phyloP scores from a whole-genome alignment of 2,797 vertebrate species.

The Eremophila alpestris region DNA sequence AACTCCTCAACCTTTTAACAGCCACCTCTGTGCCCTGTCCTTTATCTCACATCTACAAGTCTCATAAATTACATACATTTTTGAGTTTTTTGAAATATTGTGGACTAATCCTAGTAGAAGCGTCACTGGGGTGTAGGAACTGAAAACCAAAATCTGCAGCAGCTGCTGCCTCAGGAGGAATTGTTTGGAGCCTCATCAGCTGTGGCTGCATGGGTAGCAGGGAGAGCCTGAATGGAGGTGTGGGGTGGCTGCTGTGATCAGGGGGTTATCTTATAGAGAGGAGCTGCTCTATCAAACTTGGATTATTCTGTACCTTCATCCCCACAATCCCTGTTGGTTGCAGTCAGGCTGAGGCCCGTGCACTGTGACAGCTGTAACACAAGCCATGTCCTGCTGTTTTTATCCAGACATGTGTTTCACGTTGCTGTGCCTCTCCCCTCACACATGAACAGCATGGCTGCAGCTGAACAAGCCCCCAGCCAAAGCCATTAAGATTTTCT shows the following conservation, averaged over 20 bases:
- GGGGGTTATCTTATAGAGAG: not conserved
- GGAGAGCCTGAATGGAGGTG: not conserved
- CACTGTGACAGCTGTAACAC: slow-evolving; percentile 9
- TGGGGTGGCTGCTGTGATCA: not conserved
- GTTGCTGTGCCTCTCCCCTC: not conserved
- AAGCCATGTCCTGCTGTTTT: slow-evolving; percentile 11
- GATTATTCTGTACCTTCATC: not conserved
- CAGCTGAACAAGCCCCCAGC: slow-evolving; percentile 41
- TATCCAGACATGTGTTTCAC: slow-evolving; percentile 22
- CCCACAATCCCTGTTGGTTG: not conserved
- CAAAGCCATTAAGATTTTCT: slow-evolving; percentile 12
- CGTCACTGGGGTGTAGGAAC: not conserved
- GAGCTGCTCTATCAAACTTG: not conserved
- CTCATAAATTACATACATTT: not conserved
- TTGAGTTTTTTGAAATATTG: not conserved
- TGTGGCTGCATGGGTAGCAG: rapidly evolving
- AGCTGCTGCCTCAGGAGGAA: not conserved
- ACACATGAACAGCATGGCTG: not conserved
- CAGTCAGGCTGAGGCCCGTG: not conserved
- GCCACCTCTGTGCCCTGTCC: not conserved
- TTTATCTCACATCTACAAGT: not conserved
- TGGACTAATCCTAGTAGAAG: not conserved
- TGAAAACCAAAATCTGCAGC: not conserved
- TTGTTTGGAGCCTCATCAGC: not conserved
- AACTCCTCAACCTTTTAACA: not conserved